These are phyloP conservation scores for Gonocerus acuteangulatus DNA, from an alignment of 2,888 invertebrate species.

Conservation along the genomic window DNA sequence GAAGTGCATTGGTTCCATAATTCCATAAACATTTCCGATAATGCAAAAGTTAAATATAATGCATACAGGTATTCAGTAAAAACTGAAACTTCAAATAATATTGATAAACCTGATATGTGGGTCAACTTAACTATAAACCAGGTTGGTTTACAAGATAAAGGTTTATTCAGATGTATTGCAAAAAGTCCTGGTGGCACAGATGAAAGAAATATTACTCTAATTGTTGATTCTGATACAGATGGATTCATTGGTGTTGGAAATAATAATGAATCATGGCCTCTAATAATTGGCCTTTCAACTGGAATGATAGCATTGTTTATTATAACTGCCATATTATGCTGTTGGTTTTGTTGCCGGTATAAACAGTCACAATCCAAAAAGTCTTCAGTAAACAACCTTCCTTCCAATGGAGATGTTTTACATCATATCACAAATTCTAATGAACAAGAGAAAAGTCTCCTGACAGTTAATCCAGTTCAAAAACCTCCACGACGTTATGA, in stretches of 20 bases:
- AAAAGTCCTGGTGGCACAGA: conserved; percentile 73
- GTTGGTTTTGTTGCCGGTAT: conserved; percentile 49
- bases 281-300: conserved; percentile 47
- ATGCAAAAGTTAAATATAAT: conserved; percentile 39
- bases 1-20: conserved; percentile 67
- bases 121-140: conserved; percentile 62
- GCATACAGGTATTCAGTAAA: conserved; percentile 35
- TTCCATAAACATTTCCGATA: conserved; percentile 49
- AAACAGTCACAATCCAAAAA: conserved; percentile 44
- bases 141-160: conserved; percentile 57
- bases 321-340: conserved; percentile 48
- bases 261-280: conserved; percentile 44
- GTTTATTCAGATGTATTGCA: conserved; percentile 70
- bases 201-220: conserved; percentile 64
- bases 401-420: conserved; percentile 60
- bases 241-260: conserved; percentile 36
- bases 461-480: conserved; percentile 74
- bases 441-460: conserved; percentile 77
- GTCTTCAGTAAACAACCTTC: conserved; percentile 48
- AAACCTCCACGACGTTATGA: conserved; percentile 75
- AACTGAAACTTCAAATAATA: conserved; percentile 2
- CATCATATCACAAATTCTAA: conserved; percentile 54
- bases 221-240: conserved; percentile 37
- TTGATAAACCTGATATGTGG: conserved; percentile 44
- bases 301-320: conserved; percentile 48